These are phyloP conservation scores for Tiliacea citrago DNA, from an alignment of 2,888 invertebrate species.

Conservation along the genomic window DNA sequence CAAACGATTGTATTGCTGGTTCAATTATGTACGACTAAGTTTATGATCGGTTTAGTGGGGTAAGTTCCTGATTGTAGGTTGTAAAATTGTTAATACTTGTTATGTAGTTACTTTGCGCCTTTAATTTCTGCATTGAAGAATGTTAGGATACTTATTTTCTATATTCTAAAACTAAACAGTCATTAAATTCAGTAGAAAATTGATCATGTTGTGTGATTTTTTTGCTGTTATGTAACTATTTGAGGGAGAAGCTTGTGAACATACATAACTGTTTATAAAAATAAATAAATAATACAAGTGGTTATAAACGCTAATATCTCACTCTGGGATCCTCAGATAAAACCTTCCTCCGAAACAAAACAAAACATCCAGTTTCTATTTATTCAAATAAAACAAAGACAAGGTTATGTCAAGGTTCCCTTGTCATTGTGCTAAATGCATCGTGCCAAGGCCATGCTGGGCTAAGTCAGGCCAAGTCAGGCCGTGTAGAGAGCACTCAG, in stretches of 20 bases:
- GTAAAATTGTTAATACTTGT: conserved; percentile 19
- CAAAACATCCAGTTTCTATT: conserved; percentile 45
- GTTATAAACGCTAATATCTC: neutral
- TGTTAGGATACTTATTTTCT: neutral
- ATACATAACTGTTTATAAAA: neutral
- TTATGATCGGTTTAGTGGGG: conserved; percentile 35
- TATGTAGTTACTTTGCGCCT: neutral
- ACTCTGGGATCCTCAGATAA: neutral
- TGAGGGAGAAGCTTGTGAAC: neutral
- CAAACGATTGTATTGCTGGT: conserved; percentile 37
- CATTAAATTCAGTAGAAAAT: neutral
- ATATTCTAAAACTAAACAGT: neutral
- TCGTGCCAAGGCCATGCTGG: conserved; percentile 67
- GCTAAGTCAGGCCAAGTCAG: conserved; percentile 65
- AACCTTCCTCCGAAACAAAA: conserved; percentile 16
- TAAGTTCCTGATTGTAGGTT: conserved; percentile 20
- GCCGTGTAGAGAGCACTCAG: conserved; percentile 69
- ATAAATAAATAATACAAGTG: neutral
- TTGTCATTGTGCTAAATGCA: conserved; percentile 70
- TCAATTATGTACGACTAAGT: conserved; percentile 35
- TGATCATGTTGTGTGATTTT: neutral
- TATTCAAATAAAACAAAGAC: conserved; percentile 56
- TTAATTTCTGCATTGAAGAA: neutral
- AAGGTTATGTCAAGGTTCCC: conserved; percentile 75
- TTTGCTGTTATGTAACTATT: neutral